These are phyloP conservation scores for Andrena dorsata DNA, from an alignment of 2,888 invertebrate genomes.

Conservation along the genomic window DNA sequence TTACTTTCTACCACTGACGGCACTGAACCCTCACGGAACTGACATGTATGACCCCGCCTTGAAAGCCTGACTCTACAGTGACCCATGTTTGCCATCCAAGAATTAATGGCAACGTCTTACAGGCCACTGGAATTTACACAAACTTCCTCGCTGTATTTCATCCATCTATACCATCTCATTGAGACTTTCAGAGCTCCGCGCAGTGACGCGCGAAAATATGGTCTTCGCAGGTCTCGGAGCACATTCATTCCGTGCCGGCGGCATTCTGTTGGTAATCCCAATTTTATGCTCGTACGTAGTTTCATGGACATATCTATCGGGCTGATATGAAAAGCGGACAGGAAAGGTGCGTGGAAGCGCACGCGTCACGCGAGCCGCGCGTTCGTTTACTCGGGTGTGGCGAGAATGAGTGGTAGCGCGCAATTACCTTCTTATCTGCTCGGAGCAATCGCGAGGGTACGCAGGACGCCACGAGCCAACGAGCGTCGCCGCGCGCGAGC, in stretches of 20 bases:
- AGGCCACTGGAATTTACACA: no score
- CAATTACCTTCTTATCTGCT: conserved; percentile 75
- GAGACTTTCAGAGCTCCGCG: not conserved
- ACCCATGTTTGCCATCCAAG: no score
- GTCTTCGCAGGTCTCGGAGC: not conserved
- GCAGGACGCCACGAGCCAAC: conserved; percentile 42
- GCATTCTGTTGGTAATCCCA: conserved; percentile 54
- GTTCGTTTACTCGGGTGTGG: conserved; percentile 75
- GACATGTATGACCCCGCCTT: not conserved
- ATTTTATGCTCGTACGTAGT: conserved; percentile 53
- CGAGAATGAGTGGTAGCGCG: conserved; percentile 70
- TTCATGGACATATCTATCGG: conserved; percentile 39
- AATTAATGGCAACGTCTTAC: no score
- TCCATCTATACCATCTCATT: not conserved
- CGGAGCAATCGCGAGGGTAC: conserved; percentile 43
- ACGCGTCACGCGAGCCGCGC: conserved; percentile 71
- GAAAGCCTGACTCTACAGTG: not conserved
- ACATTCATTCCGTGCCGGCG: conserved; percentile 4
- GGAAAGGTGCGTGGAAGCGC: conserved; percentile 73
- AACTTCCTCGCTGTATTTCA: not conserved
- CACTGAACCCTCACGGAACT: no score
- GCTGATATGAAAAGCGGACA: conserved; percentile 58
- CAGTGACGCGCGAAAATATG: not conserved
- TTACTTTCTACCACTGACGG: no score
- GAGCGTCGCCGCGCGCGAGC: conserved; percentile 22